Base-by-base conservation (phyloP, 2,113 vertebrate genomes). In the Stigmatopora nigra region DNA sequence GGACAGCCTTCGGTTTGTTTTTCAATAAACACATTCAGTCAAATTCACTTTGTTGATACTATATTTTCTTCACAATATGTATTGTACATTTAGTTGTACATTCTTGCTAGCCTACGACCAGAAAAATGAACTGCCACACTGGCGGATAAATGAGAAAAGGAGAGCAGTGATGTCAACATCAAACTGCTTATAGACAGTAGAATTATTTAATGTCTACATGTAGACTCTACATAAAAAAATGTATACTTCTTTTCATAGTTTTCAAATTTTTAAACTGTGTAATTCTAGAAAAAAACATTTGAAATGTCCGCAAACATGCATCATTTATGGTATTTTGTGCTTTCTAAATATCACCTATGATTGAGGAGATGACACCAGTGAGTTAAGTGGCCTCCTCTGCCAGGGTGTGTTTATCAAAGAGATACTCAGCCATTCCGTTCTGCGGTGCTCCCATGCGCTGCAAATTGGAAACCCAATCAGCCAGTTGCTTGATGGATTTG, bases 401-500 rank as follows among this genome's bases (percentile, higher is more conserved):
- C 5, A 98, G 78, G 55, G 96, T 98, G 68, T 97, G 95, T 88
- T 99, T 99, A 88, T 98, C 95, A 55, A 99, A 99, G 82, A 99
- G 90, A 82, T 98, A 99, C 76, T 99, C 95, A 0, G 95, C 95
- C 93, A 98, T 89, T 87, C 95, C 94, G 0, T 91, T 89, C 41
- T 92, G 88, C 0, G 93, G 94, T 15, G 94, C 95, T 35, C 95
- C 95, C 94, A 98, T 93, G 85, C 89, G 93, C 56, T 91, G 90
- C 87, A 98, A 82, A 88, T 98, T 99, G 88, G 94, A 92, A 65
- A 99, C 91, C 0, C 94, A 91, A 85, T 98, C 96, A 20, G 88
- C 92, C 77, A 99, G 84, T 70, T 97, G 90, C 76, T 99, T 99
- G 84, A 99, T 99, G 77, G 96, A 84, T 65, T 97, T 96, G 66